Evolutionary conservation across 2,113 vertebrate species (phyloP).

Genomic region (Dermatemys mawii): DNA sequence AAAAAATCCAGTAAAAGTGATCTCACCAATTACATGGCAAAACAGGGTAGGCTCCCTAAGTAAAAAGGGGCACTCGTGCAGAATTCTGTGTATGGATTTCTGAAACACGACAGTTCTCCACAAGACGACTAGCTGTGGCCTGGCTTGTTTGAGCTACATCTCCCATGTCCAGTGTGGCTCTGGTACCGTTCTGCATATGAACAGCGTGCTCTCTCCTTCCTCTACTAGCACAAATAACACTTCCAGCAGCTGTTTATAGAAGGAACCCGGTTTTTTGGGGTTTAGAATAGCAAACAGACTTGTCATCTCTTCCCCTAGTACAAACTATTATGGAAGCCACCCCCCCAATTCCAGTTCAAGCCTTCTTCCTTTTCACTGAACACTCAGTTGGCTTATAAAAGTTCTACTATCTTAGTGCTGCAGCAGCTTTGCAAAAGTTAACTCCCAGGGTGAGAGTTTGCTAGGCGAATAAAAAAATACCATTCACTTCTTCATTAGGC

Average conservation of each 20-base stretch:
- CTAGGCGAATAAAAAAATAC: background rate
- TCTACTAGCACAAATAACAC: background rate
- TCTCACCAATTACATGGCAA: background rate
- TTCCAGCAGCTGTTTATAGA: background rate
- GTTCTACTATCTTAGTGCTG: background rate
- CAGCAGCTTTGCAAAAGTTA: background rate
- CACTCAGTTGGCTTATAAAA: background rate
- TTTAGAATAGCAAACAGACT: background rate
- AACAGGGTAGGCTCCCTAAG: background rate
- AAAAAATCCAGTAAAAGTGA: background rate
- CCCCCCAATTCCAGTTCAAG: background rate
- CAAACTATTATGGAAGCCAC: background rate
- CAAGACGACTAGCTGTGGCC: background rate
- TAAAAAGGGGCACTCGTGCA: background rate
- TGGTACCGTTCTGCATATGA: background rate
- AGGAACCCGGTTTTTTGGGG: background rate
- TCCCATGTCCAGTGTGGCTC: background rate
- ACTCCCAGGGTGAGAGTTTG: background rate
- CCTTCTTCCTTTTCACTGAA: background rate
- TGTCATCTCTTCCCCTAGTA: background rate
- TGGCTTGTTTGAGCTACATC: background rate
- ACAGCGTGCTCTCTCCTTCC: background rate
- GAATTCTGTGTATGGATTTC: background rate
- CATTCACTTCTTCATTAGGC: background rate
- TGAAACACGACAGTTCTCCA: background rate